Conservation (phyloP, 1,140 invertebrate species). For the Eriosoma lanigerum region DNA sequence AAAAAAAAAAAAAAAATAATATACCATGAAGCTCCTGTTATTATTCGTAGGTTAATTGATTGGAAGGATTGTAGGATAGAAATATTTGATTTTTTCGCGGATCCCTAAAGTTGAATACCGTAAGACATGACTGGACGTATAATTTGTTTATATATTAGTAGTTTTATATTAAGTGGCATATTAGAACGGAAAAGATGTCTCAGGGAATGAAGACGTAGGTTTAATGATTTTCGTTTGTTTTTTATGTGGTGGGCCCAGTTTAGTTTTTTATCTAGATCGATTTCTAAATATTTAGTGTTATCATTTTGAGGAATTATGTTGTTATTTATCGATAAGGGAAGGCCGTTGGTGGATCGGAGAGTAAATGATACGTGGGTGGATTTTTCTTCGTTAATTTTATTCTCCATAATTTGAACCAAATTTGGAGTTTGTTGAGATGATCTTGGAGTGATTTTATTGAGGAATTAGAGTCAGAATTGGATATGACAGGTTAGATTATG, state of each 20-base stretch:
- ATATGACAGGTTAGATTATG: too few relatives aligned
- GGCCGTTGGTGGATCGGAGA: too few relatives aligned
- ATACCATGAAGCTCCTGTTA: background rate
- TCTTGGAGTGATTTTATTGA: background rate
- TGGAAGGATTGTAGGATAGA: too few relatives aligned
- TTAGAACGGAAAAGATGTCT: too few relatives aligned
- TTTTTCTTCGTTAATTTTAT: background rate
- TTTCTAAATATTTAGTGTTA: background rate
- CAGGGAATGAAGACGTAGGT: background rate
- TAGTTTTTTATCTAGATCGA: background rate
- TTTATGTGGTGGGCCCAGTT: background rate
- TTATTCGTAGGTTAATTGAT: background rate
- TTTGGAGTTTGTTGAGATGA: slow-evolving; percentile 3
- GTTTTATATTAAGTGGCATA: too few relatives aligned
- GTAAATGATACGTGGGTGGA: too few relatives aligned
- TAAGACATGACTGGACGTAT: too few relatives aligned
- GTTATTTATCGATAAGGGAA: background rate
- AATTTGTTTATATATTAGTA: too few relatives aligned
- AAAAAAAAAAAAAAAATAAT: background rate
- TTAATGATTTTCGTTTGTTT: slow-evolving; percentile 5
- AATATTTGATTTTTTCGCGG: too few relatives aligned
- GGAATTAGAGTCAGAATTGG: background rate
- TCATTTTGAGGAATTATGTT: background rate
- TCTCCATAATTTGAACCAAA: background rate
- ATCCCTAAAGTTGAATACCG: too few relatives aligned